These are phyloP conservation scores for Lerema accius DNA, from an alignment of 1,140 invertebrate genomes.

Conservation along the genomic window DNA sequence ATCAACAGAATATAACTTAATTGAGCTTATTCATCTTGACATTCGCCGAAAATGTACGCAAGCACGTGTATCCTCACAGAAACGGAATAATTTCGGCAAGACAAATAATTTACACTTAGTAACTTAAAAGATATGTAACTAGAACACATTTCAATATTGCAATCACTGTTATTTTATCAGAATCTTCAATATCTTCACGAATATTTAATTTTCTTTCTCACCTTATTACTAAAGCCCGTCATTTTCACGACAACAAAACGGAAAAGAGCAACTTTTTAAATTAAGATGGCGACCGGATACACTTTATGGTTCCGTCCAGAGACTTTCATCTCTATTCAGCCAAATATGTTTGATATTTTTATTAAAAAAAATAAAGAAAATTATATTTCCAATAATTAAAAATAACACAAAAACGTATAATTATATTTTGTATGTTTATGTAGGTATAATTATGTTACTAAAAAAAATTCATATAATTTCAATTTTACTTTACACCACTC, in stretches of 20 bases:
- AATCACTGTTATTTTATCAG: constrained; percentile 4
- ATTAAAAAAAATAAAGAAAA: too few species aligned
- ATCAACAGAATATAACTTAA: too few species aligned
- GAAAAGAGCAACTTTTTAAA: constrained; percentile 82
- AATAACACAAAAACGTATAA: too few species aligned
- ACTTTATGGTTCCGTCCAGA: not conserved
- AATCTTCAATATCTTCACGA: not conserved
- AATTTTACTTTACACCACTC: too few species aligned
- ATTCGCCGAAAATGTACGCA: not conserved
- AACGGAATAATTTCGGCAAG: constrained; percentile 10
- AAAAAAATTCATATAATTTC: too few species aligned
- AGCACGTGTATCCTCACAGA: constrained; percentile 39
- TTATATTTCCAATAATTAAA: too few species aligned
- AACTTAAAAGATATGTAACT: not conserved
- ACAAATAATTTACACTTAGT: not conserved
- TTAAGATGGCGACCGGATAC: constrained; percentile 80
- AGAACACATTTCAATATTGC: not conserved
- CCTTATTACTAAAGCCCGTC: constrained; percentile 87
- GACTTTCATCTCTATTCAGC: not conserved
- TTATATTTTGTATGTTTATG: too few species aligned
- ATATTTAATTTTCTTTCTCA: constrained; percentile 65
- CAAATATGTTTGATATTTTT: not conserved
- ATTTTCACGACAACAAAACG: constrained; percentile 85
- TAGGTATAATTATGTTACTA: too few species aligned
- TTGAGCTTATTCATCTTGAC: too few species aligned